Evolutionary conservation across 2,888 invertebrate genomes (phyloP), one percentile per base, ranked within the genome.

Genomic region (Spicauda simplicius): DNA sequence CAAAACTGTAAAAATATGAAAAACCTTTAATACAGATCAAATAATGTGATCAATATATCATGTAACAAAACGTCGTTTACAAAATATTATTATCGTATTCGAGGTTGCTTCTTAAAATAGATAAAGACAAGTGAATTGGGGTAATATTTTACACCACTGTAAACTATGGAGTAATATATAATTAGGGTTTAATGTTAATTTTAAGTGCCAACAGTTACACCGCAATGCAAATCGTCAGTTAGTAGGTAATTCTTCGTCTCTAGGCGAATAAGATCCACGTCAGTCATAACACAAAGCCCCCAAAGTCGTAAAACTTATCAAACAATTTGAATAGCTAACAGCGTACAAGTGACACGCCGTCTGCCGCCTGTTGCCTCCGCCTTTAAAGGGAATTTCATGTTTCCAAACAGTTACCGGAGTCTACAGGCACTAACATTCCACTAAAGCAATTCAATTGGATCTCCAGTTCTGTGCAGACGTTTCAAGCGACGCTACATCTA

Each of bases 261-360:
- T 41, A 48, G 16, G 6, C 48, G 48, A 48, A 16, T 48, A 4
- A 48, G 7, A 16, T 16, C 16, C n/a, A 16, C 14, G 48, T 48
- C n/a, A 48, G n/a, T 25, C n/a, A 20, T 25, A 48, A n/a, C 16
- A 59, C 48, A 50, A 48, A 59, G 3, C 18, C 2, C 48, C 16
- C 5, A 59, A 16, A 50, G 45, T 59, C 20, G 25, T 25, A 14
- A 30, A 63, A 19, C 54, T 58, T 68, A 52, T 48, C 58, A 63
- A 57, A 53, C 62, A 54, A 68, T 68, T 54, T 63, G 30, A 52
- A 63, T 68, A 57, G 14, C 54, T 68, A 58, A 45, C 53, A 53
- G 53, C 45, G 58, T 62, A 57, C 18, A 50, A 58, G 60, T 33
- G 41, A 33, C 25, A 33, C 61, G 56, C 25, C 52, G 53, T 45